Evolutionary conservation across 2,113 vertebrate species (phyloP).

Genomic region (Choloepus hoffmanni): DNA sequence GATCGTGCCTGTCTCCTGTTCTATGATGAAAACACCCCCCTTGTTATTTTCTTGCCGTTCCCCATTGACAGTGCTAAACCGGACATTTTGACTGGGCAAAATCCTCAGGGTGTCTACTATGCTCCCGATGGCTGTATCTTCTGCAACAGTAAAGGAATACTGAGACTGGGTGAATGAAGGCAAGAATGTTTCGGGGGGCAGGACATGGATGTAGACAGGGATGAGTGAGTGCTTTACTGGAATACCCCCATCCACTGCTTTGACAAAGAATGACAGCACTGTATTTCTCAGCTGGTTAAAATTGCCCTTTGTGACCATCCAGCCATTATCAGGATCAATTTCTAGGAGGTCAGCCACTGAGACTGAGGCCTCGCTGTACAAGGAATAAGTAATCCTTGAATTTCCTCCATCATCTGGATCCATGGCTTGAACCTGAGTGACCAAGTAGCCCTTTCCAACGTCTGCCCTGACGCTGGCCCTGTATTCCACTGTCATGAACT

Average conservation of each 20-base stretch:
- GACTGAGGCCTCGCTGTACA: constrained; percentile 95
- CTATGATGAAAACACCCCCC: constrained; percentile 92
- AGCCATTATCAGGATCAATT: constrained; percentile 97
- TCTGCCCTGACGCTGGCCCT: constrained; percentile 95
- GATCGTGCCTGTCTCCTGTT: constrained; percentile 93
- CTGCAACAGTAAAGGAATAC: constrained; percentile 92
- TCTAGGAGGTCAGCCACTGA: constrained; percentile 95
- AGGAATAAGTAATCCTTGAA: constrained; percentile 94
- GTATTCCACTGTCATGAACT: constrained; percentile 92
- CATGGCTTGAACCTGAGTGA: constrained; percentile 95
- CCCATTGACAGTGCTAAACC: constrained; percentile 92
- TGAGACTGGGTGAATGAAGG: constrained; percentile 94
- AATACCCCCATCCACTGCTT: constrained; percentile 95
- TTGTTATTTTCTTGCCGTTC: constrained; percentile 93
- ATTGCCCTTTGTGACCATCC: constrained; percentile 97
- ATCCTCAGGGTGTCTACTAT: constrained; percentile 91
- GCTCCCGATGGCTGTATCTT: constrained; percentile 93
- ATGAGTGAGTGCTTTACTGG: constrained; percentile 94
- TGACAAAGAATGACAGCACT: constrained; percentile 97
- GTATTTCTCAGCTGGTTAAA: constrained; percentile 94
- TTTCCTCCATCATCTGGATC: constrained; percentile 95
- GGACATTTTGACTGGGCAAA: constrained; percentile 85
- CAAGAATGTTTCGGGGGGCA: constrained; percentile 91
- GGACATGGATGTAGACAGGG: constrained; percentile 96
- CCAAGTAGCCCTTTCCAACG: constrained; percentile 92